Conservation (phyloP, 2,113 vertebrate species). For the Hippoglossus stenolepis region DNA sequence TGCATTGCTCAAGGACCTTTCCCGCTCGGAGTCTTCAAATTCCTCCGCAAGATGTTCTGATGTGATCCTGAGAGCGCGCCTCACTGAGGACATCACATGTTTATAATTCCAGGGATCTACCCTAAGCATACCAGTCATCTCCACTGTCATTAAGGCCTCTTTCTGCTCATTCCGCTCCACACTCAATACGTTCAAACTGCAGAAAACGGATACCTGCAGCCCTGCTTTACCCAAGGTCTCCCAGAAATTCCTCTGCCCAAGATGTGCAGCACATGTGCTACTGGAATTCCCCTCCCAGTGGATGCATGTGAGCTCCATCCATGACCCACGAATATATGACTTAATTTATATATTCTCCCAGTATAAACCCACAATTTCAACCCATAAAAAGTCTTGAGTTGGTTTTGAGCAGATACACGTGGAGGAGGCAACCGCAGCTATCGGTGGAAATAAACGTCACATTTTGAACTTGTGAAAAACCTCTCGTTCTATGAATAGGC, state of each 20-base stretch:
- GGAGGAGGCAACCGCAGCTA: constrained; percentile 12
- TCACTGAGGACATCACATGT: not conserved
- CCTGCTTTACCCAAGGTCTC: constrained; percentile 31
- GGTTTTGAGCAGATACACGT: constrained; percentile 18
- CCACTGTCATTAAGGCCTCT: not conserved
- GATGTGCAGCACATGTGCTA: constrained; percentile 63
- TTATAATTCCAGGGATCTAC: constrained; percentile 17
- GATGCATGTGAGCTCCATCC: not conserved
- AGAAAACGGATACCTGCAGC: constrained; percentile 41
- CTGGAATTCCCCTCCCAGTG: constrained; percentile 24
- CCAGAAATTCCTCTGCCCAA: constrained; percentile 49
- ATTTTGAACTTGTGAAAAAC: constrained; percentile 38
- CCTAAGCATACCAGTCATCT: not conserved
- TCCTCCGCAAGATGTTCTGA: constrained; percentile 35
- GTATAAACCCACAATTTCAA: constrained; percentile 39
- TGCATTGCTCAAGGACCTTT: constrained; percentile 51
- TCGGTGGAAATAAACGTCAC: constrained; percentile 25
- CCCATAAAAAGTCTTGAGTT: too few relatives aligned
- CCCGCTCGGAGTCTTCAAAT: constrained; percentile 39
- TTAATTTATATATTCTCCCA: constrained; percentile 38
- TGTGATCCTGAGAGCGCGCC: constrained; percentile 8
- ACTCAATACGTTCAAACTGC: not conserved
- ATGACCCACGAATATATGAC: constrained; percentile 41
- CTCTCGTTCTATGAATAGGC: constrained; percentile 27
- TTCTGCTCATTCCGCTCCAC: not conserved